Base-by-base conservation (phyloP, 2,888 invertebrate genomes). In the Salpingus planirostris region DNA sequence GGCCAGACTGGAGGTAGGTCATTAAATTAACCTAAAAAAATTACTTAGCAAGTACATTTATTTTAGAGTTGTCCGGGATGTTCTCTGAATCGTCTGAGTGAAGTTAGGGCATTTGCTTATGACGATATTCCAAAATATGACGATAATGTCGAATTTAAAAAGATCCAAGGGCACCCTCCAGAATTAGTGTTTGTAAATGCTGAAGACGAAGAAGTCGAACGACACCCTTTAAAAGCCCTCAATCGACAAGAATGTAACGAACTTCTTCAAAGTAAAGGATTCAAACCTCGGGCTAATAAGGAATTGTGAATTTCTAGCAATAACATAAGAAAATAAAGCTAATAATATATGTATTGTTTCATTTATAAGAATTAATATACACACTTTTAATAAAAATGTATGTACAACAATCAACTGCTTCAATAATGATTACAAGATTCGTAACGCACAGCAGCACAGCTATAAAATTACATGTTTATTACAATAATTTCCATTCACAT, bases 21-120 rank as follows among this genome's bases (percentile, higher is more conserved):
- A n/a, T n/a, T n/a, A n/a, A n/a, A n/a, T n/a, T n/a, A n/a, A n/a
- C n/a, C n/a, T n/a, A n/a, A n/a, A n/a, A n/a, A n/a, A n/a, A n/a
- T n/a, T n/a, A n/a, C n/a, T n/a, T n/a, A n/a, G n/a, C 1, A 60
- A n/a, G n/a, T n/a, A n/a, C n/a, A n/a, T n/a, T n/a, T n/a, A n/a
- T 31, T 35, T 8, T 61, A 82, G 81, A 80, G 75, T 49, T 82
- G 81, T 59, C 67, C 74, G 47, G 79, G 80, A 25, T 81, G 81
- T 54, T 71, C 73, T 2, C 56, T 82, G 32, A 80, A 80, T 49
- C 67, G 78, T 32, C 64, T 80, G 22, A 71, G 74, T 1, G 76
- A 80, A 50, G 75, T 81, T 4, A 78, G 76, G 54, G 59, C 66
- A 32, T 82, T 81, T 49, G 71, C 80, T 11, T 74, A 74, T 59